A percentile compares a stretch with the other conserved stretches of the same genome.
Evolutionary conservation across 2,113 vertebrate genomes (phyloP).

Genomic region (Colaptes auratus): DNA sequence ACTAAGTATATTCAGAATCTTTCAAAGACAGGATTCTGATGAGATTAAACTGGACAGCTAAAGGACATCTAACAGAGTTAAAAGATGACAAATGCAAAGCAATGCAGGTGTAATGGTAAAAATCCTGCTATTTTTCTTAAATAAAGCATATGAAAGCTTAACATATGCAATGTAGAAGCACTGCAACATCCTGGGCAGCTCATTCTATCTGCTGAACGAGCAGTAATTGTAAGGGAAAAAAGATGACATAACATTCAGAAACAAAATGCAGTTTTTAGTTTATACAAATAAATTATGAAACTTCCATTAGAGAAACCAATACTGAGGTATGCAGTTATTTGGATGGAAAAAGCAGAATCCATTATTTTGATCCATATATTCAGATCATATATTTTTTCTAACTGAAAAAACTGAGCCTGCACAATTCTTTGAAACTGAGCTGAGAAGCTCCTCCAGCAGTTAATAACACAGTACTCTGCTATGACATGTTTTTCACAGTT

Average conservation of each 20-base stretch:
- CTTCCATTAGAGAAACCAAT: background rate
- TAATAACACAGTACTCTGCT: background rate
- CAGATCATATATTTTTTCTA: background rate
- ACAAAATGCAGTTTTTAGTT: background rate
- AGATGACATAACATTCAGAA: background rate
- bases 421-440: background rate
- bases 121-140: background rate
- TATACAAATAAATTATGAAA: background rate
- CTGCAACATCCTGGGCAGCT: background rate
- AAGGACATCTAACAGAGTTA: background rate
- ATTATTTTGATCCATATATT: no score
- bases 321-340: background rate
- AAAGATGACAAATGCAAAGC: background rate
- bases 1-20: background rate
- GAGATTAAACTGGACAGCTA: background rate
- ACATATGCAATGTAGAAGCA: background rate
- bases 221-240: background rate
- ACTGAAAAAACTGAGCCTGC: background rate
- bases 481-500: constrained; percentile 35
- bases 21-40: background rate
- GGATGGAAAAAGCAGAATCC: constrained; percentile 6
- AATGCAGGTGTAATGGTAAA: background rate
- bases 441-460: constrained; percentile 23
- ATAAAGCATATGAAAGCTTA: background rate
- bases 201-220: background rate